Evolutionary conservation across 2,113 vertebrate genomes (phyloP).

Genomic region (Macaca nemestrina): DNA sequence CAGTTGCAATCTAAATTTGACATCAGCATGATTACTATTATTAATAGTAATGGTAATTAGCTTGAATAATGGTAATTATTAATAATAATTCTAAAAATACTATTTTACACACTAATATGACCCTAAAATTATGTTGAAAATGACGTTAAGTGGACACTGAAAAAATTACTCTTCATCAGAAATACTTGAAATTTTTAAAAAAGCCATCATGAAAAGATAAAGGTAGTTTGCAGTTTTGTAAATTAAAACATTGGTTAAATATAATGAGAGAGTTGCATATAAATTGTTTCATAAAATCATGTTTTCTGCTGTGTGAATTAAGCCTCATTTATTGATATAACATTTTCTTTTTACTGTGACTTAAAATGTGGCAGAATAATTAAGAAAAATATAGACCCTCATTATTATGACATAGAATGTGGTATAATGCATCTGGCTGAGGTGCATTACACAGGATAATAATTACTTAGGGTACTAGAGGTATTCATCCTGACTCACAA

Average conservation of each 20-base stretch:
- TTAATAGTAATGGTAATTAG: no score
- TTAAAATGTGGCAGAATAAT: slow-evolving; percentile 21
- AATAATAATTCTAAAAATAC: slow-evolving; percentile 54
- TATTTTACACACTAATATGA: neutral
- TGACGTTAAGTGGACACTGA: neutral
- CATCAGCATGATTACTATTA: slow-evolving; percentile 29
- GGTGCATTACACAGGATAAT: neutral
- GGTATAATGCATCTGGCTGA: neutral
- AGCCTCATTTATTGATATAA: neutral
- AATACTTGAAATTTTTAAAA: neutral
- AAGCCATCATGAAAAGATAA: neutral
- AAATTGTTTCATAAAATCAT: neutral
- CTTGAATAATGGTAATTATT: neutral
- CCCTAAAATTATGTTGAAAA: neutral
- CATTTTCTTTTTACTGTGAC: neutral
- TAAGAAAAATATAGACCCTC: neutral
- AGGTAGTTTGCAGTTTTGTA: neutral
- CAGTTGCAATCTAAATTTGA: neutral
- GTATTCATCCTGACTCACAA: neutral
- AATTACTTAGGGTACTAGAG: neutral
- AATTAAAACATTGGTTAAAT: neutral
- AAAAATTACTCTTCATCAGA: neutral
- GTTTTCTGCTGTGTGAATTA: neutral
- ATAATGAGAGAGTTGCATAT: neutral
- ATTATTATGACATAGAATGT: neutral